These are phyloP conservation scores for Delphinus delphis DNA, from an alignment of 2,113 vertebrate genomes.

Conservation along the genomic window DNA sequence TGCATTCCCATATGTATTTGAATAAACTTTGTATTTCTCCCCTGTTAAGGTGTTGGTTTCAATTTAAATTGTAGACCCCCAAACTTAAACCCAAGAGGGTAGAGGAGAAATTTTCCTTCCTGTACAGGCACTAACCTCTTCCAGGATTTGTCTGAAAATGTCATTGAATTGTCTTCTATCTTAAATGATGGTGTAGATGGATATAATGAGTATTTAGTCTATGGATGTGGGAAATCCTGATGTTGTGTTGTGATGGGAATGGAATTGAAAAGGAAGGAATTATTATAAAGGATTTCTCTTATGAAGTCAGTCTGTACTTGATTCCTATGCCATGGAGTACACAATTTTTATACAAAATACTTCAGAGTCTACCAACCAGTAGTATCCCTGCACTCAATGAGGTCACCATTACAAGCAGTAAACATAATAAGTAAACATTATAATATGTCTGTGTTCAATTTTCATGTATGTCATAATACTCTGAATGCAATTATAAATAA, in stretches of 20 bases:
- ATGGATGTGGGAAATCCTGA: no score
- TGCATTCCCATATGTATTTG: fast-evolving
- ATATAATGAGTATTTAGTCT: neutral
- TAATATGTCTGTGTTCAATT: no score
- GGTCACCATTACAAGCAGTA: neutral
- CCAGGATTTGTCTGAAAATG: neutral
- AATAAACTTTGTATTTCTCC: neutral
- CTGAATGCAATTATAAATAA: neutral
- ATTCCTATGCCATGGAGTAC: neutral
- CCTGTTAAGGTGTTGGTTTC: neutral
- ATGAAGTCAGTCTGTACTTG: neutral
- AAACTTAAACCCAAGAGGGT: neutral
- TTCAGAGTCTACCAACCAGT: neutral
- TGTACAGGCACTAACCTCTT: no score
- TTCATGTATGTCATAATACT: neutral
- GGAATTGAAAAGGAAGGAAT: neutral
- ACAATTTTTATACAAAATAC: neutral
- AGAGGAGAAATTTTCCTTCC: neutral
- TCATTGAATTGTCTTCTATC: neutral
- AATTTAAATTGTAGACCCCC: neutral
- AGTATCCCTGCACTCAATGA: neutral
- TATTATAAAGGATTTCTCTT: neutral
- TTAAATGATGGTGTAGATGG: neutral
- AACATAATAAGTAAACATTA: neutral
- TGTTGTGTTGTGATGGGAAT: neutral